Conservation (phyloP, 2,113 vertebrate genomes). For the crab-eating macaque (Macaca fascicularis) region T2T-MFA8v1.1 NC_088395.1:19691501-19692000, state of each 20-base stretch:
- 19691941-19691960: neutral
- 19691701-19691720: too few species aligned
- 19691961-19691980: neutral
- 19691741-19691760: too few species aligned
- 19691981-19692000: neutral
- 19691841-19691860: neutral
- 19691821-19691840: neutral
- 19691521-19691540: neutral
- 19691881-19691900: constrained; percentile 23
- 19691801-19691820: neutral
- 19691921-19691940: neutral
- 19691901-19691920: neutral
- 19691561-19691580: neutral
- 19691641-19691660: too few species aligned
- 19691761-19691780: too few species aligned
- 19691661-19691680: too few species aligned
- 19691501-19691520: neutral
- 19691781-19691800: too few species aligned
- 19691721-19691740: too few species aligned
- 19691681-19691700: too few species aligned
- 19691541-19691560: neutral
- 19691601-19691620: too few species aligned
- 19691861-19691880: neutral
- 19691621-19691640: too few species aligned
- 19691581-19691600: too few species aligned